phyloP scores from a whole-genome alignment of 2,113 vertebrate genomes.

The Syrmaticus mikado region DNA sequence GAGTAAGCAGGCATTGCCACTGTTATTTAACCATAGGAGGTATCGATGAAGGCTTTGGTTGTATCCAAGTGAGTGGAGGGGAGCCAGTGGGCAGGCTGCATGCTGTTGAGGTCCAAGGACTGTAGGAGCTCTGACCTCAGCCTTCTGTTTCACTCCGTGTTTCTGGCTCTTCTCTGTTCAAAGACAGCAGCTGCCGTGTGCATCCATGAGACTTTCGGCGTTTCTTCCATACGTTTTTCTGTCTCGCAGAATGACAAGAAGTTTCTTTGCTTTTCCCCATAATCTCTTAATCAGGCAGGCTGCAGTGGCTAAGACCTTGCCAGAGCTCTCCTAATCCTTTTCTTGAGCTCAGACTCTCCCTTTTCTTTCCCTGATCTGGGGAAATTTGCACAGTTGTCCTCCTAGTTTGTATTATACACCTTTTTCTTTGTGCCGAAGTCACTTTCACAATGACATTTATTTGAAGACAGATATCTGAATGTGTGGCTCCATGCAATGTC shows the following conservation, averaged over 20 bases:
- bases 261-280: not conserved
- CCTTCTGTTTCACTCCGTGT: not conserved
- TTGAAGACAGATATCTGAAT: not conserved
- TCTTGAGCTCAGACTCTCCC: not conserved
- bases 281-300: not conserved
- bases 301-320: not conserved
- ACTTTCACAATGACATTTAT: not conserved
- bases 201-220: not conserved
- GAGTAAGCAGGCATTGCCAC: rapidly evolving
- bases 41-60: not conserved
- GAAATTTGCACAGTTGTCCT: not conserved
- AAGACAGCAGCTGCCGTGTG: not conserved
- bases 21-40: not conserved
- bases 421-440: not conserved
- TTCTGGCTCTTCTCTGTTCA: not conserved
- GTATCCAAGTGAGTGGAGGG: not conserved
- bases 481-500: not conserved
- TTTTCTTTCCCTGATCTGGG: not conserved
- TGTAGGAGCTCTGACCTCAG: not conserved
- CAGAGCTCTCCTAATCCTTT: constrained; percentile 1
- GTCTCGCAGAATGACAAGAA: not conserved
- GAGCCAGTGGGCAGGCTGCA: rapidly evolving
- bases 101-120: not conserved
- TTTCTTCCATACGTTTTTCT: not conserved
- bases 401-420: not conserved